A percentile compares a stretch with the other conserved stretches of the same genome.
phyloP scores from a whole-genome alignment of 2,113 vertebrate genomes.

The Platichthys stellatus region DNA sequence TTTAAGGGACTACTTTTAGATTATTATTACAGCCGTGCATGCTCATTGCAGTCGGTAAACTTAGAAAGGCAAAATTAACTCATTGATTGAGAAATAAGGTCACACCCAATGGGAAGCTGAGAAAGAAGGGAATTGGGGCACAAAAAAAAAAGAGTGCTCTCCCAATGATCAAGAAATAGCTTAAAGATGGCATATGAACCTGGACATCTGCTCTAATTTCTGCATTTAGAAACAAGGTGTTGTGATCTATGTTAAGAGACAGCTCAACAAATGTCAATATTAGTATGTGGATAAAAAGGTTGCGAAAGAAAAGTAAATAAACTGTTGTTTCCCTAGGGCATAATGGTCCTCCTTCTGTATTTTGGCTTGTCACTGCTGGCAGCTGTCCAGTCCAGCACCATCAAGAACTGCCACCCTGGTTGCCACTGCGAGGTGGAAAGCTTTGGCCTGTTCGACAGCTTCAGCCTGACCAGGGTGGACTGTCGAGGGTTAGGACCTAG shows the following conservation, averaged over 20 bases:
- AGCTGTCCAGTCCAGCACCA: constrained; percentile 39
- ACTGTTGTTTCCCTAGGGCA: constrained; percentile 59
- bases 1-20: constrained; percentile 9
- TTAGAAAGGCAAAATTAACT: constrained; percentile 57
- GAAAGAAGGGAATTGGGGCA: constrained; percentile 26
- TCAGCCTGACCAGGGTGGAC: constrained; percentile 95
- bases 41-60: constrained; percentile 38
- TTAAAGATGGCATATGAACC: neutral
- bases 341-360: constrained; percentile 72
- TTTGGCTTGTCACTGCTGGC: constrained; percentile 68
- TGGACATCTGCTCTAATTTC: neutral
- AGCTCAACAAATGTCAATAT: neutral
- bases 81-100: constrained; percentile 73
- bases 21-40: constrained; percentile 21
- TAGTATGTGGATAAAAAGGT: neutral
- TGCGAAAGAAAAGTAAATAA: constrained; percentile 3
- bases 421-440: constrained; percentile 95
- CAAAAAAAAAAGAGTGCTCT: constrained; percentile 14
- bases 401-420: constrained; percentile 89
- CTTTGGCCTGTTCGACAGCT: constrained; percentile 96
- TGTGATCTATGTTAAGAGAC: neutral
- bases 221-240: constrained; percentile 2
- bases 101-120: constrained; percentile 49
- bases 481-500: constrained; percentile 88
- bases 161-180: constrained; percentile 26